Base-by-base conservation (phyloP, 2,113 vertebrate genomes). In the Larimichthys crocea region DNA sequence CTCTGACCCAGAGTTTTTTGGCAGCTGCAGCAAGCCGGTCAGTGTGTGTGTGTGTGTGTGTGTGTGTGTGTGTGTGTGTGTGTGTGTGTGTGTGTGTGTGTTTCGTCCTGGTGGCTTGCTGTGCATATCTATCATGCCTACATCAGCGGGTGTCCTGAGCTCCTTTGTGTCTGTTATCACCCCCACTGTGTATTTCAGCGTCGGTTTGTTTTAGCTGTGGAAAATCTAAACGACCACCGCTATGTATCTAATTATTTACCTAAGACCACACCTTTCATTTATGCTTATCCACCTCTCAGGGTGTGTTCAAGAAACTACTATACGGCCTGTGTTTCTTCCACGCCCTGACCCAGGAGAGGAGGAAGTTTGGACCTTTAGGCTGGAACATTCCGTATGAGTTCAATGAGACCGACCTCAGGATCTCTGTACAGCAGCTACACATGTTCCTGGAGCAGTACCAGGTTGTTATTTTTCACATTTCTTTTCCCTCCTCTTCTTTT, bases 381-480 rank as follows among this genome's bases (percentile, higher is more conserved):
- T 98, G 97, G 97, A 98, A 98, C 89, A 97, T 97, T 85, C 96
- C 96, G 0, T 97, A 97, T 0, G 96, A 97, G 86, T 97, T 97
- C 92, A 97, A 97, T 0, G 96, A 97, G 91, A 97, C 97, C 0
- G 96, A 98, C 86, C 92, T 98, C 55, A 92, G 96, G 19, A 97
- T 98, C 91, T 97, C 97, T 0, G 96, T 96, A 2, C 96, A 97
- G 80, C 97, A 98, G 59, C 94, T 98, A 16, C 95, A 95, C 71
- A 96, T 97, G 95, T 97, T 98, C 84, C 93, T 97, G 3, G 93
- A 97, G 75, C 96, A 97, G 84, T 96, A 97, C 2, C 86, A 97
- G 96, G 97, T 97, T 55, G 20, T 26, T 49, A 26, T 55, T 26
- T 44, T 22, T 46, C 2, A 15, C 6, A 44, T 19, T 16, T 10